Conservation (phyloP, 1,140 invertebrate species). For the Eurytemora carolleeae region DNA sequence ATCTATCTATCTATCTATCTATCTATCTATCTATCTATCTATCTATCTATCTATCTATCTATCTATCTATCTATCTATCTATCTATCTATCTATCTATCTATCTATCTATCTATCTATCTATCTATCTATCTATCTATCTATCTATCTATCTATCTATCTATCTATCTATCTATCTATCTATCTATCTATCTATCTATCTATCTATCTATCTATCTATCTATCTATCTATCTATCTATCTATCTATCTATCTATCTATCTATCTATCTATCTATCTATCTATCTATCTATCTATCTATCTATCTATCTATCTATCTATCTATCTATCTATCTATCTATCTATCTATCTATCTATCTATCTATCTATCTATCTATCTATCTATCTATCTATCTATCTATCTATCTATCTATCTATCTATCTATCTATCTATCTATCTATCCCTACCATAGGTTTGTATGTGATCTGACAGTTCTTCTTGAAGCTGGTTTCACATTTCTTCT, state of each 20-base stretch:
- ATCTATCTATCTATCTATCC: background rate
- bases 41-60: background rate
- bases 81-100: background rate
- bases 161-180: background rate
- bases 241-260: background rate
- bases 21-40: background rate
- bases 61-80: background rate
- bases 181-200: background rate
- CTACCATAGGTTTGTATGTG: conserved; percentile 1
- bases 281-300: background rate
- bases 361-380: background rate
- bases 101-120: background rate
- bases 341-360: background rate
- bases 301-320: background rate
- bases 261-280: background rate
- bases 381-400: background rate
- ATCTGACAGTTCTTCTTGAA: conserved; percentile 10
- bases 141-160: background rate
- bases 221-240: background rate
- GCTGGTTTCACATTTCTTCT: conserved; percentile 8
- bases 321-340: background rate
- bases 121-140: background rate
- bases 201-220: background rate
- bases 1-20: background rate
- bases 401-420: background rate